A percentile compares a stretch with the other conserved stretches of the same genome.
phyloP scores from a whole-genome alignment of 1,140 invertebrate species.

The Penaeus indicus region DNA sequence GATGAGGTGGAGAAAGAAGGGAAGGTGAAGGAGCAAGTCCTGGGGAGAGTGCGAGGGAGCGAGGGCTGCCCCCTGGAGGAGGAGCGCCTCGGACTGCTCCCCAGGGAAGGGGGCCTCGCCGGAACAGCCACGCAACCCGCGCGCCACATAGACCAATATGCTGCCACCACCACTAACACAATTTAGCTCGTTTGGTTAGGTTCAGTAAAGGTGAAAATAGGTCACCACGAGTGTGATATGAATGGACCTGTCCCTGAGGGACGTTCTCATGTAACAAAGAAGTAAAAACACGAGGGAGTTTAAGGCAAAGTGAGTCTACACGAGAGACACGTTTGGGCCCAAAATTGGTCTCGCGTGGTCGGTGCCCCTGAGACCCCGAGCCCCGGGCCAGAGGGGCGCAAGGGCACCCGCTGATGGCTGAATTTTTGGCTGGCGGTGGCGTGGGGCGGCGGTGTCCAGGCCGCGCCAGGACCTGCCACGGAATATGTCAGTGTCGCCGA shows the following conservation, averaged over 20 bases:
- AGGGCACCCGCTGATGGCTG: constrained; percentile 45
- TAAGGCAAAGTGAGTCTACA: constrained; percentile 44
- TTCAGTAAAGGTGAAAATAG: constrained; percentile 57
- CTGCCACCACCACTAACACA: constrained; percentile 40
- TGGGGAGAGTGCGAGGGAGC: too few species aligned
- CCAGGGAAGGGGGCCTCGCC: constrained; percentile 21
- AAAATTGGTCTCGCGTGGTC: constrained; percentile 39
- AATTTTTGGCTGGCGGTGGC: constrained; percentile 44
- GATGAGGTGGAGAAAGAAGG: too few species aligned
- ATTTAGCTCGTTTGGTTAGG: constrained; percentile 49
- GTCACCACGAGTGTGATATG: constrained; percentile 54
- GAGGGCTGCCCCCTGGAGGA: too few species aligned
- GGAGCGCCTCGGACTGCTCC: neutral
- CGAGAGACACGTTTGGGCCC: constrained; percentile 27
- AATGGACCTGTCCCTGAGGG: constrained; percentile 46
- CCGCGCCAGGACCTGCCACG: too few species aligned
- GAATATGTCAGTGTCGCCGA: too few species aligned
- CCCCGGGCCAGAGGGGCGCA: constrained; percentile 37
- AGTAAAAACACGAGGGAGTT: constrained; percentile 47
- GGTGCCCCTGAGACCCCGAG: constrained; percentile 6
- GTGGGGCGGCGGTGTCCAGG: neutral
- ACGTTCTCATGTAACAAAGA: constrained; percentile 38
- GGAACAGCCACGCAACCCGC: constrained; percentile 33
- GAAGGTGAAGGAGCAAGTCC: too few species aligned
- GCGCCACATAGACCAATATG: constrained; percentile 45